A percentile compares a stretch with the other conserved stretches of the same genome.
Evolutionary conservation across 2,113 vertebrate species (phyloP).

Genomic region (Loxodonta africana): DNA sequence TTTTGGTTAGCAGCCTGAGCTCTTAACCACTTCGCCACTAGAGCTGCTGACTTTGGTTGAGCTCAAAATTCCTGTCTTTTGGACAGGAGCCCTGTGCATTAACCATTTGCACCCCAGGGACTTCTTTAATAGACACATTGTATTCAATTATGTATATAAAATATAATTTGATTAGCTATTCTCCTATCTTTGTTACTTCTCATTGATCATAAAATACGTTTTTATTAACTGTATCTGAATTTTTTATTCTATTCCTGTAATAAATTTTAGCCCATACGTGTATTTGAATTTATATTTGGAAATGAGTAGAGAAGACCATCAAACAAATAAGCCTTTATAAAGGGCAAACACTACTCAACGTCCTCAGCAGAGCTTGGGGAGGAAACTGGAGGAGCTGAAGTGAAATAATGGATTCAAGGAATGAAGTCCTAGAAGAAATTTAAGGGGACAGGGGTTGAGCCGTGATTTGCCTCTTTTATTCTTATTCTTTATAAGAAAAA

Average conservation of each 20-base stretch:
- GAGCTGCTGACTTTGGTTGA: neutral
- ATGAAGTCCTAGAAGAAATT: neutral
- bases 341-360: neutral
- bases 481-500: neutral
- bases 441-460: neutral
- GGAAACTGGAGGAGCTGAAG: neutral
- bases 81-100: neutral
- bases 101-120: neutral
- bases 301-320: neutral
- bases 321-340: neutral
- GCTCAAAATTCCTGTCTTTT: neutral
- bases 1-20: too few species aligned
- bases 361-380: neutral
- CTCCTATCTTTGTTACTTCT: neutral
- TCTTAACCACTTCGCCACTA: too few species aligned
- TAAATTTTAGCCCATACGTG: neutral
- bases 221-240: neutral
- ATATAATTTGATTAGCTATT: neutral
- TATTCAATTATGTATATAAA: neutral
- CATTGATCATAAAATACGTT: constrained; percentile 3
- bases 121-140: neutral
- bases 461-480: neutral
- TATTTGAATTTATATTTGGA: neutral
- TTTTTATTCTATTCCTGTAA: neutral
- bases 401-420: neutral